Evolutionary conservation across 2,888 invertebrate genomes (phyloP), one percentile per base, ranked within the genome.

Genomic region (Drosophila aldrichi): DNA sequence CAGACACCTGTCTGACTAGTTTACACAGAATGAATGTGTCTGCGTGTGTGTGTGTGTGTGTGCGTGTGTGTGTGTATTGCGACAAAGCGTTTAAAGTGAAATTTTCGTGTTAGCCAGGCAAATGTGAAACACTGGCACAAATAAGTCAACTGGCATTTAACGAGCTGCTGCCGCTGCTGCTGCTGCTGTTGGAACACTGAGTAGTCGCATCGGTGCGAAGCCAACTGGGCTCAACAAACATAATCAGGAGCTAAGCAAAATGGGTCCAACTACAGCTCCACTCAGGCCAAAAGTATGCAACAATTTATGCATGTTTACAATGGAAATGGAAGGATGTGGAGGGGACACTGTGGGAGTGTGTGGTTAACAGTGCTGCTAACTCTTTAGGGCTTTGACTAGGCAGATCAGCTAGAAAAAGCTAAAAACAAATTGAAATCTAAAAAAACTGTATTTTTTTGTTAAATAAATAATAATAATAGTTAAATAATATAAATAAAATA

Each of bases 301-400:
- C 85, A 86, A 86, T 89, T 86, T 86, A 86, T 86, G 85, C 85
- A 74, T 86, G 85, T 86, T 86, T 89, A 87, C 89, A 87, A 79
- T 78, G 81, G 75, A 74, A 16, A 32, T 78, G 51, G 59, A 20
- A 18, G 29, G 22, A 8, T 16, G 29, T 7, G 18, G 25, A 36
- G 34, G 12, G 34, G 10, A 14, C 1, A 9, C 14, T 5, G 43
- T 14, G 22, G 3, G 12, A 6, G 2, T n/a, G 38, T n/a, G 29
- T 41, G 6, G 43, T 40, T 10, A 12, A 2, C 43, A 18, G 41
- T 9, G n/a, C n/a, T 40, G 38, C 3, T 9, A 40, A 9, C 20
- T 20, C 12, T 43, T 16, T 16, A 38, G n/a, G 3, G 10, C 10
- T 32, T 32, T 0, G 32, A 3, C 0, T 0, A 36, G 14, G 16